phyloP scores from a whole-genome alignment of 2,113 vertebrate genomes.

The Neogobius melanostomus region DNA sequence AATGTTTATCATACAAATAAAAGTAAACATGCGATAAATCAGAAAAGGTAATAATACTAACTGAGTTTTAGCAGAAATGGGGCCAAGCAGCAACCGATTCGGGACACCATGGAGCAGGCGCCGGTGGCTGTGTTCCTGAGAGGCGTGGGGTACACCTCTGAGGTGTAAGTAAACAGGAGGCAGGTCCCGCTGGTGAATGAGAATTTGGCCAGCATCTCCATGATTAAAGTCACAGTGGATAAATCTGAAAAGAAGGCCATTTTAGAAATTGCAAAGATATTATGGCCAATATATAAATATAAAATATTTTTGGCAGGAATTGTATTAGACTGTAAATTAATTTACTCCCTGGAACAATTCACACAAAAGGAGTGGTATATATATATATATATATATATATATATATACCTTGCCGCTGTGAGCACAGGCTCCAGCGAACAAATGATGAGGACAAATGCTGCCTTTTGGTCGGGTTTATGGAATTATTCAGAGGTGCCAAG shows the following conservation, averaged over 20 bases:
- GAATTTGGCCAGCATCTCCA: conserved; percentile 89
- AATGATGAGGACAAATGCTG: too few species aligned
- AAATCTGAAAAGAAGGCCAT: conserved; percentile 64
- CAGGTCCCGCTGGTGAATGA: conserved; percentile 77
- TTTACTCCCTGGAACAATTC: too few species aligned
- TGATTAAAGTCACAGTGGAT: conserved; percentile 48
- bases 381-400: too few species aligned
- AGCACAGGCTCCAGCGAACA: too few species aligned
- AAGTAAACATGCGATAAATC: too few species aligned
- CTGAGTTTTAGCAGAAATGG: conserved; percentile 85
- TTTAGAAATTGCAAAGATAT: background rate
- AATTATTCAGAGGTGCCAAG: too few species aligned
- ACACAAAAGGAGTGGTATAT: too few species aligned
- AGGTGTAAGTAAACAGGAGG: conserved; percentile 84
- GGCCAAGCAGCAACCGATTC: conserved; percentile 83
- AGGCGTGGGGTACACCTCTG: conserved; percentile 87
- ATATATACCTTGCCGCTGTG: too few species aligned
- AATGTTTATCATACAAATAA: background rate
- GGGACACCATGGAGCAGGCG: conserved; percentile 79
- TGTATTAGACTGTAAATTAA: too few species aligned
- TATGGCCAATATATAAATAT: background rate
- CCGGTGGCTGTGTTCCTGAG: conserved; percentile 88
- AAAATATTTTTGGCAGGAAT: too few species aligned
- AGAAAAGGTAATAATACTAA: conserved; percentile 59
- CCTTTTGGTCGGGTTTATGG: too few species aligned